Conservation (phyloP, 92 coral and sea anemone species). For the Diadumene lineata region DNA sequence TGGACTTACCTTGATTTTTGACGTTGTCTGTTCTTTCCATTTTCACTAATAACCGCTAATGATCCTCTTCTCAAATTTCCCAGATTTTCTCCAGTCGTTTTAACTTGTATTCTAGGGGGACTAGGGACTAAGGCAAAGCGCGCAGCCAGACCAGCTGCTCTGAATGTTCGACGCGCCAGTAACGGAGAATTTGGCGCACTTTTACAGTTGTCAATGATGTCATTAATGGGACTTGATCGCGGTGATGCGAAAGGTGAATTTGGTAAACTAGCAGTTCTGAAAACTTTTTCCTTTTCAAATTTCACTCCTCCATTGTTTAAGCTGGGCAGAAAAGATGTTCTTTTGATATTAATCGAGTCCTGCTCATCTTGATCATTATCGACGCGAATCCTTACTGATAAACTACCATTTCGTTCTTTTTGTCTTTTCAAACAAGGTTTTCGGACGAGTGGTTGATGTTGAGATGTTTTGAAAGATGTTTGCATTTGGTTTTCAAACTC, state of each 20-base stretch:
- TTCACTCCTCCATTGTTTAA: constrained; percentile 2
- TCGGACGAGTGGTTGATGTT: background rate
- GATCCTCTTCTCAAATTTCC: constrained; percentile 7
- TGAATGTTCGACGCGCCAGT: constrained; percentile 12
- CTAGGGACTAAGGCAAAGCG: constrained; percentile 8
- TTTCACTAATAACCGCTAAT: background rate
- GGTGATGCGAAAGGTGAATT: constrained; percentile 25
- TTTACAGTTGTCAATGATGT: constrained; percentile 18
- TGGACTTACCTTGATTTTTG: constrained; percentile 7
- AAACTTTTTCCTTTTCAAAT: background rate
- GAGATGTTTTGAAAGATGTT: too few relatives aligned
- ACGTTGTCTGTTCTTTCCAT: background rate
- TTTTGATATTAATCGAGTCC: constrained; percentile 3
- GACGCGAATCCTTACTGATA: background rate
- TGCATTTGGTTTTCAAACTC: background rate
- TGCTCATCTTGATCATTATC: constrained; percentile 19
- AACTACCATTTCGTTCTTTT: background rate
- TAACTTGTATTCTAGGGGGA: background rate
- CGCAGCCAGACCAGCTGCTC: constrained; percentile 19
- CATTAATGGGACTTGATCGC: constrained; percentile 37
- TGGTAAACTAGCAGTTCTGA: constrained; percentile 34
- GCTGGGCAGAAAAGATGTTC: constrained; percentile 27
- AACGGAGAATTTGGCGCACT: constrained; percentile 70
- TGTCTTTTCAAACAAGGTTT: background rate
- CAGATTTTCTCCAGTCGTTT: background rate